Percentiles rank a stretch among this genome's conserved stretches.
These are phyloP conservation scores for Oeneis ivallda DNA, from an alignment of 2,888 invertebrate species.

Conservation along the genomic window DNA sequence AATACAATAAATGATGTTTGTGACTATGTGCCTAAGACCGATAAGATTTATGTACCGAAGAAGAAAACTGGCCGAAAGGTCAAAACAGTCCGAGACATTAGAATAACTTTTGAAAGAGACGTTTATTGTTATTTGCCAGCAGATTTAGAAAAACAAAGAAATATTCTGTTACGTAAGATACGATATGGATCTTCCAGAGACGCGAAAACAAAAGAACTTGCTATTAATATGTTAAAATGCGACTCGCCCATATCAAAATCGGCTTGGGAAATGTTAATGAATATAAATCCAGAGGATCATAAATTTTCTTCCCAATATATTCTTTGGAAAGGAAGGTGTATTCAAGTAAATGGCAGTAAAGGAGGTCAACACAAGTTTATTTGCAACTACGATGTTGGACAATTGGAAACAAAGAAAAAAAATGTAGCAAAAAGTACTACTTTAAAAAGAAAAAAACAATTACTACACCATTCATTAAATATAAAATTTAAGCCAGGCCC, in stretches of 20 bases:
- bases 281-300: conserved; percentile 63
- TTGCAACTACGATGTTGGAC: conserved; percentile 54
- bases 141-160: conserved; percentile 64
- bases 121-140: conserved; percentile 52
- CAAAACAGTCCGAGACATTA: conserved; percentile 65
- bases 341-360: conserved; percentile 65
- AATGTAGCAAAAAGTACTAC: conserved; percentile 36
- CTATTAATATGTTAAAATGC: conserved; percentile 57
- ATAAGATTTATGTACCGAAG: conserved; percentile 63
- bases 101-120: conserved; percentile 64
- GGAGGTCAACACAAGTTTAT: conserved; percentile 66
- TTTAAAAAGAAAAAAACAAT: conserved; percentile 49
- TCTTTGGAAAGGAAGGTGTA: conserved; percentile 61
- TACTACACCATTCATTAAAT: conserved; percentile 58
- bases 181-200: conserved; percentile 56
- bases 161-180: conserved; percentile 62
- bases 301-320: conserved; percentile 59
- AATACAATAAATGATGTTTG: conserved; percentile 41
- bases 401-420: conserved; percentile 42
- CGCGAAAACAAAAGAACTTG: conserved; percentile 59
- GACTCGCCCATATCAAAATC: conserved; percentile 60
- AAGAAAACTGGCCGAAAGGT: conserved; percentile 63
- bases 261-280: conserved; percentile 73
- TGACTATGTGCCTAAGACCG: conserved; percentile 57
- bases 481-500: conserved; percentile 82